A percentile compares a stretch with the other conserved stretches of the same genome.
phyloP scores from a whole-genome alignment of 2,113 vertebrate genomes.

The Cyphomyrus discorhynchus region DNA sequence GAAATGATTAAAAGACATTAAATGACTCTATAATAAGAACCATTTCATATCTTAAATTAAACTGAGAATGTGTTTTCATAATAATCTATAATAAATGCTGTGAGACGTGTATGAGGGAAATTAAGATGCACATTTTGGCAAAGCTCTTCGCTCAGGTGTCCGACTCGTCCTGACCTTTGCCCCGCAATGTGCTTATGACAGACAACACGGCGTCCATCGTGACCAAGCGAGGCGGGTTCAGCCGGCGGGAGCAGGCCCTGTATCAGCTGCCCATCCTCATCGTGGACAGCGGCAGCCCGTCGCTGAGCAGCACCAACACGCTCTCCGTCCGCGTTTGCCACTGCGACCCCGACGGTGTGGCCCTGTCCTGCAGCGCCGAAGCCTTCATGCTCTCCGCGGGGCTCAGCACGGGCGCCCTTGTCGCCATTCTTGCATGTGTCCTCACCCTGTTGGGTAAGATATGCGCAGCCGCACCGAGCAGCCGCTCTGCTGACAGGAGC shows the following conservation, averaged over 20 bases:
- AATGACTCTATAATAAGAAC: not conserved
- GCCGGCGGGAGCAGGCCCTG: conserved; percentile 76
- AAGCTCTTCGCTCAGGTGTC: not conserved
- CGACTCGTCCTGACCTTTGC: not conserved
- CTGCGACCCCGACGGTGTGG: conserved; percentile 74
- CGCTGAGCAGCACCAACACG: conserved; percentile 90
- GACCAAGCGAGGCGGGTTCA: conserved; percentile 78
- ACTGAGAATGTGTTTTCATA: not conserved
- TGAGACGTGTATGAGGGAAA: not conserved
- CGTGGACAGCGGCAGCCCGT: conserved; percentile 82
- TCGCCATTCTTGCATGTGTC: conserved; percentile 89
- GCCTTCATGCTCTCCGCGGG: conserved; percentile 79
- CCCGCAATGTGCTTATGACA: conserved; percentile 37
- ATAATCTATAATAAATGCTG: not conserved
- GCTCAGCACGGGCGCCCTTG: conserved; percentile 85
- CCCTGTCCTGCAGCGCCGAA: conserved; percentile 82
- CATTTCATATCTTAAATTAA: not conserved
- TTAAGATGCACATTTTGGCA: not conserved
- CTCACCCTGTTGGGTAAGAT: conserved; percentile 81
- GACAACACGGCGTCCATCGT: conserved; percentile 89
- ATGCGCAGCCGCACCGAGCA: not conserved
- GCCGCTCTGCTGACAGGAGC: not conserved
- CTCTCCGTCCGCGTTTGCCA: conserved; percentile 87
- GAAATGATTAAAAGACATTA: not conserved
- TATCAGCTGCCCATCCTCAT: conserved; percentile 87